phyloP scores from a whole-genome alignment of 2,797 vertebrate genomes.

The Chelon labrosus region DNA sequence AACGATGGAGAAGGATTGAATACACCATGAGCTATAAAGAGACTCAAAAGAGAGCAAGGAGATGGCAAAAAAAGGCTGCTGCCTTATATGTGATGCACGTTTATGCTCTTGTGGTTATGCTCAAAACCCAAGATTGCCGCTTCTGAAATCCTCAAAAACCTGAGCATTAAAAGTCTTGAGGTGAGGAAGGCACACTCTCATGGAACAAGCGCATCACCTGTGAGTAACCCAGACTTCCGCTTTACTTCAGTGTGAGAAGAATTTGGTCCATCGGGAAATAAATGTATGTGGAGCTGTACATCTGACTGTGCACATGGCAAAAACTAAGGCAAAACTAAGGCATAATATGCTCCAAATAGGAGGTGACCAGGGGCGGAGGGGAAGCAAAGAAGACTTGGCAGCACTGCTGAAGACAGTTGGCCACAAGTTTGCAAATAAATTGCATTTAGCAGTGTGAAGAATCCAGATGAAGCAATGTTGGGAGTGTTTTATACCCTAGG shows the following conservation, averaged over 20 bases:
- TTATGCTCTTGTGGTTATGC: not conserved
- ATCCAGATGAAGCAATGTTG: not conserved
- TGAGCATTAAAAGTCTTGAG: constrained; percentile 26
- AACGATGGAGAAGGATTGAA: not conserved
- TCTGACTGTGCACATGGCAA: constrained; percentile 22
- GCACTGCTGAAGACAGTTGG: not conserved
- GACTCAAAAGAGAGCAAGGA: not conserved
- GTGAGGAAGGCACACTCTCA: constrained; percentile 21
- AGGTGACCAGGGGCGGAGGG: constrained; percentile 1
- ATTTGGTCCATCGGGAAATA: constrained; percentile 17
- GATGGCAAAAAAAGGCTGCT: not conserved
- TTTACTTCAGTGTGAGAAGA: not conserved
- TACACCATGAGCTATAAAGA: not conserved
- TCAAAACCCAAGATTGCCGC: constrained; percentile 9
- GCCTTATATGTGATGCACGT: not conserved
- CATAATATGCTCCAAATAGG: not conserved
- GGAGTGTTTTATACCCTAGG: not conserved
- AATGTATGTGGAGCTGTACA: constrained; percentile 8
- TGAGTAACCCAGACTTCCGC: constrained; percentile 21
- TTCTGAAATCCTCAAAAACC: constrained; percentile 34
- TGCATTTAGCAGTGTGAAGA: constrained; percentile 24
- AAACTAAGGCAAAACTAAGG: constrained; percentile 26
- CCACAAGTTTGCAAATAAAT: constrained; percentile 12
- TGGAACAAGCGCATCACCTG: constrained; percentile 27
- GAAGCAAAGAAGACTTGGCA: constrained; percentile 16